Percentiles rank a stretch among this genome's conserved stretches.
These are phyloP conservation scores for Myiagra hebetior DNA, from an alignment of 2,113 vertebrate species.

Conservation along the genomic window DNA sequence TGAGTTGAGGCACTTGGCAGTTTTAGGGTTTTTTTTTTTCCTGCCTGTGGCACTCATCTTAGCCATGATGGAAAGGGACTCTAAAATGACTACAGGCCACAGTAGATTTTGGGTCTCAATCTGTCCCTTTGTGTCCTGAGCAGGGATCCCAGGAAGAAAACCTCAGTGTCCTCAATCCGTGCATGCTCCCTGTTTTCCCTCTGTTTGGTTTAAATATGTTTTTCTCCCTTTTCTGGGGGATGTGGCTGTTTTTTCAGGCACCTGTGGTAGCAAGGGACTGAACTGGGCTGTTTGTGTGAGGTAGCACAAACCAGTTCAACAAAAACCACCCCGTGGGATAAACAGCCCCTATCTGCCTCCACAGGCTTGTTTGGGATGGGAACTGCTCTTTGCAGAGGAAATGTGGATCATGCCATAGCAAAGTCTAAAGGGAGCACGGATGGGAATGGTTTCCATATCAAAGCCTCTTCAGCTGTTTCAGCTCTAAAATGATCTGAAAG, in stretches of 20 bases:
- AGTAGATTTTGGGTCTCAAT: neutral
- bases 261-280: neutral
- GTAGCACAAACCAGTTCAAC: neutral
- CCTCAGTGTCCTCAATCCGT: neutral
- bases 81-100: neutral
- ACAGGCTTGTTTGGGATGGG: neutral
- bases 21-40: neutral
- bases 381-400: neutral
- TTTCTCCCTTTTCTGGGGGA: neutral
- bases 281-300: neutral
- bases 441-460: accelerated
- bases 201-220: neutral
- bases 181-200: neutral
- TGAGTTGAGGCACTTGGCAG: neutral
- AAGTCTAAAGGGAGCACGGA: neutral
- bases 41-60: neutral
- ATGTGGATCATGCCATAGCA: neutral
- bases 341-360: neutral
- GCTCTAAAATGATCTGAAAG: neutral
- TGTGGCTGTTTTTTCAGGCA: neutral
- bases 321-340: neutral
- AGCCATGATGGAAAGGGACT: neutral
- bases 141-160: neutral
- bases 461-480: neutral
- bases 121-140: neutral